Evolutionary conservation across 2,113 vertebrate genomes (phyloP).

Genomic region (Pachyramphus minor): DNA sequence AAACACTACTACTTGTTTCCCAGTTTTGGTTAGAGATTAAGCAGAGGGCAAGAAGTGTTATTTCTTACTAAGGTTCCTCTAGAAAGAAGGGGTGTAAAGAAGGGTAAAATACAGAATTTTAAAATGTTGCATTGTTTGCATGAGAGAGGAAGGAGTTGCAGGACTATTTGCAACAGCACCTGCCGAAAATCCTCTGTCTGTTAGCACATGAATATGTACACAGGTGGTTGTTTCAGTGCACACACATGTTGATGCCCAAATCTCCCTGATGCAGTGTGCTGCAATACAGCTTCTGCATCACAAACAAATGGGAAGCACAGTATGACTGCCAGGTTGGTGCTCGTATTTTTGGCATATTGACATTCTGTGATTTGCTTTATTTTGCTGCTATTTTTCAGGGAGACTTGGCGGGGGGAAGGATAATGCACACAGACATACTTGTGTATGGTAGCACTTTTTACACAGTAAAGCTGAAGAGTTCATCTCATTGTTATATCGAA

Average conservation of each 20-base stretch:
- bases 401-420: accelerated
- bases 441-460: not conserved
- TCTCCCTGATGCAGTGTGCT: not conserved
- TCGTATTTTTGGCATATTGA: accelerated
- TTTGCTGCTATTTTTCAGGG: not conserved
- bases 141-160: not conserved
- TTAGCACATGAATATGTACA: not conserved
- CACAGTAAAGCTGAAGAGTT: not conserved
- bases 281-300: not conserved
- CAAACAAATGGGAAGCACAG: not conserved
- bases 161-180: not conserved
- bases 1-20: not conserved
- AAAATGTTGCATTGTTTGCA: not conserved
- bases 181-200: not conserved
- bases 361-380: not conserved
- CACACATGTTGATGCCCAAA: not conserved
- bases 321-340: not conserved
- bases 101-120: not conserved
- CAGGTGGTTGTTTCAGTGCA: not conserved
- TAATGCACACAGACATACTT: accelerated
- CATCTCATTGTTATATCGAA: not conserved
- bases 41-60: not conserved
- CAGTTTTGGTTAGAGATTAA: not conserved
- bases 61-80: not conserved
- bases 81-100: not conserved